A percentile compares a stretch with the other conserved stretches of the same genome.
phyloP scores from a whole-genome alignment of 2,797 vertebrate species.

The Eupleurogrammus muticus region DNA sequence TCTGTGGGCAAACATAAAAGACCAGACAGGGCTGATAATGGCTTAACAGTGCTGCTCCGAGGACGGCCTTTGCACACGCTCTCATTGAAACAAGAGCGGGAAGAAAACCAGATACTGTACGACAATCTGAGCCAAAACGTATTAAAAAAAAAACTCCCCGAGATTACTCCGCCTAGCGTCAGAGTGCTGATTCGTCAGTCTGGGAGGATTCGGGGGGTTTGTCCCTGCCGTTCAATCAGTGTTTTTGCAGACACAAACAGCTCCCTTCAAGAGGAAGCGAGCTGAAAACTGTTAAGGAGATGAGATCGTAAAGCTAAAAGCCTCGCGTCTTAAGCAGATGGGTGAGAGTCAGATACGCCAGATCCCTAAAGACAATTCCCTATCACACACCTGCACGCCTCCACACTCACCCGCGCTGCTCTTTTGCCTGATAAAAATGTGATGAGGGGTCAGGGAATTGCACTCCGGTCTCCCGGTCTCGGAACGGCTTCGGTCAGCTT shows the following conservation, averaged over 20 bases:
- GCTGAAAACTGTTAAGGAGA: slow-evolving; percentile 55
- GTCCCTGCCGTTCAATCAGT: slow-evolving; percentile 7
- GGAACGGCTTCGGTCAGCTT: slow-evolving; percentile 29
- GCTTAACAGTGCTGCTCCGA: slow-evolving; percentile 55
- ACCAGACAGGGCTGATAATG: slow-evolving; percentile 62
- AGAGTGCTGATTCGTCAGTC: slow-evolving; percentile 55
- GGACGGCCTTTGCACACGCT: slow-evolving; percentile 33
- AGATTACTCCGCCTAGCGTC: slow-evolving; percentile 39
- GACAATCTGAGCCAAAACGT: slow-evolving; percentile 43
- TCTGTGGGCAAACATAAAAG: slow-evolving; percentile 68
- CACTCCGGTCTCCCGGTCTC: slow-evolving; percentile 14
- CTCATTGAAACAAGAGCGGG: slow-evolving; percentile 41
- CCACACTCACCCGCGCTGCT: slow-evolving; percentile 8
- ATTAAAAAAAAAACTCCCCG: slow-evolving; percentile 37
- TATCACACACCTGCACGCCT: slow-evolving; percentile 15
- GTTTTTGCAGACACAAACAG: slow-evolving; percentile 58
- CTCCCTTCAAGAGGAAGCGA: slow-evolving; percentile 19
- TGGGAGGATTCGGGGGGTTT: slow-evolving; percentile 47
- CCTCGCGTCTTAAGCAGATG: slow-evolving; percentile 30
- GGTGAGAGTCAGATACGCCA: slow-evolving; percentile 24
- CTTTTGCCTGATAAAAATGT: slow-evolving; percentile 29
- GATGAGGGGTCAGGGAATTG: slow-evolving; percentile 25
- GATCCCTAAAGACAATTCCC: slow-evolving; percentile 29
- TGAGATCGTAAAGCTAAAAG: slow-evolving; percentile 42
- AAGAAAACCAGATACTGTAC: slow-evolving; percentile 22